These are phyloP conservation scores for Ophiodon elongatus DNA, from an alignment of 2,113 vertebrate genomes.

Conservation along the genomic window DNA sequence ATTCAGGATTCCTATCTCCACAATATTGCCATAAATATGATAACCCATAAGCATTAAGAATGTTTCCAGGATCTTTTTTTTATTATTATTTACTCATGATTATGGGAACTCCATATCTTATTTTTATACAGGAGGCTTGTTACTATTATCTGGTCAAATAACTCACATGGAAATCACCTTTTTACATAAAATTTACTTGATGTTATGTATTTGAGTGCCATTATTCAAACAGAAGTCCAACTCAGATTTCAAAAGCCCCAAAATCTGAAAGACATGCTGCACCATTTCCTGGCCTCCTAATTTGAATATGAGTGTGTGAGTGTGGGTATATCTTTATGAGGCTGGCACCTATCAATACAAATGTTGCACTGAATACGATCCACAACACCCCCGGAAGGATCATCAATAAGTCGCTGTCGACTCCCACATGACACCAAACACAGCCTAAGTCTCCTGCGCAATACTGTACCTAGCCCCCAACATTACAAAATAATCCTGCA, in stretches of 20 bases:
- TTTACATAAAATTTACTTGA: constrained; percentile 13
- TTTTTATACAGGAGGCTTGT: not conserved
- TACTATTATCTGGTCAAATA: constrained; percentile 7
- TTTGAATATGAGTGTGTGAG: constrained; percentile 40
- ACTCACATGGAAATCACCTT: not conserved
- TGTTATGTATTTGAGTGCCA: constrained; percentile 14
- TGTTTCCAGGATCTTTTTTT: not conserved
- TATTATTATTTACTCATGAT: too few relatives aligned
- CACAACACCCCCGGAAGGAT: constrained; percentile 36
- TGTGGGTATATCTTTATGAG: constrained; percentile 34
- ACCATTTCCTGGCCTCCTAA: constrained; percentile 6
- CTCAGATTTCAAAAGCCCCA: not conserved
- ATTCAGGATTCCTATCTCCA: not conserved
- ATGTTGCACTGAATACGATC: constrained; percentile 15
- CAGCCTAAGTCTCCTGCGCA: constrained; percentile 37
- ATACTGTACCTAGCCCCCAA: constrained; percentile 2
- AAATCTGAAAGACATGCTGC: constrained; percentile 14
- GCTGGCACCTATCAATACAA: constrained; percentile 40
- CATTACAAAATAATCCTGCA: constrained; percentile 21
- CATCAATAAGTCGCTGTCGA: constrained; percentile 27
- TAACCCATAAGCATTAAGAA: not conserved
- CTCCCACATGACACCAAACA: constrained; percentile 29
- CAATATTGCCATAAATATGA: not conserved
- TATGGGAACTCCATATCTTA: not conserved
- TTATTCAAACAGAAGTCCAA: constrained; percentile 15